Percentiles rank a stretch among this genome's conserved stretches.
Evolutionary conservation across 1,140 invertebrate species (phyloP).

Genomic region (Agrypnia vestita): DNA sequence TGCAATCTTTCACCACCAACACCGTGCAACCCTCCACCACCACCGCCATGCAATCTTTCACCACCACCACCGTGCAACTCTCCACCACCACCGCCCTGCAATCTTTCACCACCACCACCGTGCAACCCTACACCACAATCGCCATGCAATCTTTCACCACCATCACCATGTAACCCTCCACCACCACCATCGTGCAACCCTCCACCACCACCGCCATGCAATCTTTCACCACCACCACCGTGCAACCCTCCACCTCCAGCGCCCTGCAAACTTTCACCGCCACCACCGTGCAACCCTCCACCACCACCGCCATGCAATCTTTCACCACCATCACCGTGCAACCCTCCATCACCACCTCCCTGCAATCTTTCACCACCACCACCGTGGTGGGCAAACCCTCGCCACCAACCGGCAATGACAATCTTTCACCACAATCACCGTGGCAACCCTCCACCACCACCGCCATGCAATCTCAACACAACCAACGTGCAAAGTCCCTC

Average conservation of each 20-base stretch:
- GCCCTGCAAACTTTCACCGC: too few relatives aligned
- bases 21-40: not conserved
- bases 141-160: not conserved
- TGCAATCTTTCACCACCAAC: not conserved
- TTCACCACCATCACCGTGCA: not conserved
- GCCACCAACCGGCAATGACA: slow-evolving; percentile 62
- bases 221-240: not conserved
- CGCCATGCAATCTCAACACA: slow-evolving; percentile 65
- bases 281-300: not conserved
- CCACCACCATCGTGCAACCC: not conserved
- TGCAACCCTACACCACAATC: not conserved
- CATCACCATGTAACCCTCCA: not conserved
- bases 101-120: not conserved
- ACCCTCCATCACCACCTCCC: not conserved
- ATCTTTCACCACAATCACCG: slow-evolving; percentile 61
- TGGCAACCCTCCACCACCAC: slow-evolving; percentile 64
- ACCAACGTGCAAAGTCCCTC: too few relatives aligned
- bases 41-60: not conserved
- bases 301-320: not conserved
- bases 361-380: not conserved
- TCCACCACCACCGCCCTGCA: not conserved
- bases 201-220: not conserved
- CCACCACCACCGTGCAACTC: not conserved
- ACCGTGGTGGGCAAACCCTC: too few relatives aligned
- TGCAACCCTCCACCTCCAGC: not conserved